Evolutionary conservation across 2,797 vertebrate genomes (phyloP).

Genomic region (Pagetopsis macropterus): DNA sequence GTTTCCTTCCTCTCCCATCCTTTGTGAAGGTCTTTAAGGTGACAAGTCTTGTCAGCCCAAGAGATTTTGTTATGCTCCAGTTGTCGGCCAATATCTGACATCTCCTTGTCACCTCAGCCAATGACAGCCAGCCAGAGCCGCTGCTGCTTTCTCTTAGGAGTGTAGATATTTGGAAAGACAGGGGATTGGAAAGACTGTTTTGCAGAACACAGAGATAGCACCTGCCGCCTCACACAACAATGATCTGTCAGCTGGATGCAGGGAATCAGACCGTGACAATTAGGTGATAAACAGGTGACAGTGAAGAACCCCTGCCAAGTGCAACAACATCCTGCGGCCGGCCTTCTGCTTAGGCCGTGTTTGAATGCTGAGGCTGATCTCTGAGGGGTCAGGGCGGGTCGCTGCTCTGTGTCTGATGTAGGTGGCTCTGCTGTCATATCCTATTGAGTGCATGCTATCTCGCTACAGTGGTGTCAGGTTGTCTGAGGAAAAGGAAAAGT

Average conservation of each 20-base stretch:
- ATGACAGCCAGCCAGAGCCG: conserved; percentile 43
- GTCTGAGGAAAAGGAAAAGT: neutral
- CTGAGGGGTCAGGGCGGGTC: conserved; percentile 43
- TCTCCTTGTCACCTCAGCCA: conserved; percentile 56
- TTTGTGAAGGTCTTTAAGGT: conserved; percentile 47
- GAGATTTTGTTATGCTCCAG: conserved; percentile 52
- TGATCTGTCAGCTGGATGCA: conserved; percentile 57
- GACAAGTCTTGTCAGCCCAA: conserved; percentile 47
- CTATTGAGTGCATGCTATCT: conserved; percentile 18
- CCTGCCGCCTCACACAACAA: conserved; percentile 47
- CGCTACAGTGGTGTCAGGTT: neutral
- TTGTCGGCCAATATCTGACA: conserved; percentile 58
- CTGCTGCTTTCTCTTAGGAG: conserved; percentile 28
- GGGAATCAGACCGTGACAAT: conserved; percentile 66
- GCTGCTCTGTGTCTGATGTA: conserved; percentile 25
- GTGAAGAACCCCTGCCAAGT: conserved; percentile 55
- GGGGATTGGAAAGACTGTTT: conserved; percentile 31
- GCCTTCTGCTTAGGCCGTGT: conserved; percentile 62
- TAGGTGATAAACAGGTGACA: conserved; percentile 76
- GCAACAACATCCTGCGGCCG: conserved; percentile 49
- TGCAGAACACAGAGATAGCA: conserved; percentile 44
- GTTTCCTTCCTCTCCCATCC: conserved; percentile 35
- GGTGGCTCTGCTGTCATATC: conserved; percentile 41
- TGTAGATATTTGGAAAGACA: conserved; percentile 23
- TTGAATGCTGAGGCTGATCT: conserved; percentile 33